Conservation (phyloP, 1,140 invertebrate species). For the Aphidius gifuensis region DNA sequence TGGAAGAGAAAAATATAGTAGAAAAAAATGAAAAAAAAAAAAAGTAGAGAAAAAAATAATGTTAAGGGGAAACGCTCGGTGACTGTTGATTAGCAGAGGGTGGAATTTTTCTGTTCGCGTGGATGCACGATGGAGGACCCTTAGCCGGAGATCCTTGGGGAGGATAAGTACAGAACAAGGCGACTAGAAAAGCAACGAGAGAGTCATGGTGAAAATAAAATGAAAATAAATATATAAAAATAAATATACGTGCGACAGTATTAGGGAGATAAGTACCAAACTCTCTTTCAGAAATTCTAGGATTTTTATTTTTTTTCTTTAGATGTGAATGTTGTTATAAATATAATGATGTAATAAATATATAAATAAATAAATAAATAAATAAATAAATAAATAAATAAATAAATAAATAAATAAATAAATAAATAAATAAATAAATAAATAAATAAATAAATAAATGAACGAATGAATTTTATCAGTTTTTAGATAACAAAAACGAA, state of each 20-base stretch:
- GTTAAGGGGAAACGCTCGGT: background rate
- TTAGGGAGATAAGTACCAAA: slow-evolving; percentile 24
- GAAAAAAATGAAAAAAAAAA: background rate
- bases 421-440: too few species aligned
- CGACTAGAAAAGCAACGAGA: background rate
- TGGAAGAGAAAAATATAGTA: background rate
- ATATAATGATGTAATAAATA: too few species aligned
- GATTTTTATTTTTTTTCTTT: too few species aligned
- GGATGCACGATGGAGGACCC: slow-evolving; percentile 17
- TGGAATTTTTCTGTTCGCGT: slow-evolving; percentile 13
- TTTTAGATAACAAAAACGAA: too few species aligned
- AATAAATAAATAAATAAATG: too few species aligned
- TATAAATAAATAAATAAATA: too few species aligned
- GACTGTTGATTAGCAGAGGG: slow-evolving; percentile 22
- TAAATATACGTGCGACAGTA: slow-evolving; percentile 16
- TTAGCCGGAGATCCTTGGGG: slow-evolving; percentile 17
- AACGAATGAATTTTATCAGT: too few species aligned
- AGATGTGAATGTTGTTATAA: too few species aligned
- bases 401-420: too few species aligned
- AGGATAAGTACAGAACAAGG: slow-evolving; percentile 21
- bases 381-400: too few species aligned
- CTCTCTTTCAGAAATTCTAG: too few species aligned
- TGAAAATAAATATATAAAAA: slow-evolving; percentile 17
- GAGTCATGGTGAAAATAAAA: slow-evolving; percentile 1
- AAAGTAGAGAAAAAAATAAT: background rate